Base-by-base conservation (phyloP, 1,140 invertebrate species). In the Leptinotarsa defecta region DNA sequence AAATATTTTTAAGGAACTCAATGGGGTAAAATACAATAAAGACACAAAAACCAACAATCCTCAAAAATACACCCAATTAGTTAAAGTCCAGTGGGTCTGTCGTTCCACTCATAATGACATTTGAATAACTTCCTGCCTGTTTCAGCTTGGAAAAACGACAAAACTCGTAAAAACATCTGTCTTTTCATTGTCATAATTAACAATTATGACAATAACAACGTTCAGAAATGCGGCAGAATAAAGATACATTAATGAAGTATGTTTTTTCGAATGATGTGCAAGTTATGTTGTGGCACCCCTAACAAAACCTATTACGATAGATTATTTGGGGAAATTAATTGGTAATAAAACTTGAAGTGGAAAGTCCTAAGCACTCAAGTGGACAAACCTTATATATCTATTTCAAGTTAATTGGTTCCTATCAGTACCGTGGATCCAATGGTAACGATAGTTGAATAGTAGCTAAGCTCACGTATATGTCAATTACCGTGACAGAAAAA, bases 91-190 rank as follows among this genome's bases (percentile, higher is more conserved):
- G 65, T 68, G 15, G 43, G 65, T 68, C 24, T 19, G 17, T 68
- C 43, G 65, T 68, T 34, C 24, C 15, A 24, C 24, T 43, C 13
- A 24, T 68, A 68, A 68, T 43, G 65, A 68, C 43, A 24, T 68
- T 68, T 68, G 24, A 68, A 68, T 24, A 68, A 43, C 65, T 68
- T 68, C 65, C 65, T 68, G 65, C 15, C 65, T 27, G 24, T 15
- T 34, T 17, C 34, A 68, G 15, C n/a, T 22, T 57, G 65, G 11
- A 68, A 43, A 68, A 68, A 68, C 43, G 65, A 68, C 65, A 68
- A 68, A 68, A 68, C 65, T 1, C 65, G 65, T 68, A 68, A 68
- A 43, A 68, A 68, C 65, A 68, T 27, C 65, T 68, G 65, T 68
- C 24, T 24, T 68, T 24, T 68, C n/a, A 68, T 68, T 68, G 65